These are phyloP conservation scores for Semotilus atromaculatus DNA, from an alignment of 2,797 vertebrate species.

Conservation along the genomic window DNA sequence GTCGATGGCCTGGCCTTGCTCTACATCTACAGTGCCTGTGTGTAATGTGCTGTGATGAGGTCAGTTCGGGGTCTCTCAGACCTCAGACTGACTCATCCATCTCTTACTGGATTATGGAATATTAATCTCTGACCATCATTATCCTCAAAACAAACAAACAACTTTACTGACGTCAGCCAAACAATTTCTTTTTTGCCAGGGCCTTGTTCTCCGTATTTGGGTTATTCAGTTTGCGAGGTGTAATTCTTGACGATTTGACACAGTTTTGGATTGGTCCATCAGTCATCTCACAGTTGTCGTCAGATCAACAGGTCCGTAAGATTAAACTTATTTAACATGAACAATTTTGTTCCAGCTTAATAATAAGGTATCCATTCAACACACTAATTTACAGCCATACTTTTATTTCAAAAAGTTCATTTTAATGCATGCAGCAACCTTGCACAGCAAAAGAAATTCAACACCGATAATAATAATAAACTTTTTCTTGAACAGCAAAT, in stretches of 20 bases:
- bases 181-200: not conserved
- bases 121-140: constrained; percentile 49
- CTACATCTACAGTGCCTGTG: not conserved
- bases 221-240: not conserved
- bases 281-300: too few species aligned
- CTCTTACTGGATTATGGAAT: constrained; percentile 47
- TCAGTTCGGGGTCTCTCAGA: constrained; percentile 32
- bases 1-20: constrained; percentile 13
- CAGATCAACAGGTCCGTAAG: too few species aligned
- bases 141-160: constrained; percentile 48
- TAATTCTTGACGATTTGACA: not conserved
- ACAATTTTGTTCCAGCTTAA: too few species aligned
- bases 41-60: constrained; percentile 15
- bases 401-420: too few species aligned
- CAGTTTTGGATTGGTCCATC: not conserved
- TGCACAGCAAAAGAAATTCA: too few species aligned
- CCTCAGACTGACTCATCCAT: constrained; percentile 28
- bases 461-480: not conserved
- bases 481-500: not conserved
- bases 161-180: constrained; percentile 22
- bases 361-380: too few species aligned
- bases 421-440: too few species aligned
- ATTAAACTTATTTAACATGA: too few species aligned
- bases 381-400: too few species aligned
- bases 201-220: not conserved